Evolutionary conservation across 2,113 vertebrate genomes (phyloP), one percentile per base, ranked within the genome.

Genomic region (Ptilorrhoa leucosticta): DNA sequence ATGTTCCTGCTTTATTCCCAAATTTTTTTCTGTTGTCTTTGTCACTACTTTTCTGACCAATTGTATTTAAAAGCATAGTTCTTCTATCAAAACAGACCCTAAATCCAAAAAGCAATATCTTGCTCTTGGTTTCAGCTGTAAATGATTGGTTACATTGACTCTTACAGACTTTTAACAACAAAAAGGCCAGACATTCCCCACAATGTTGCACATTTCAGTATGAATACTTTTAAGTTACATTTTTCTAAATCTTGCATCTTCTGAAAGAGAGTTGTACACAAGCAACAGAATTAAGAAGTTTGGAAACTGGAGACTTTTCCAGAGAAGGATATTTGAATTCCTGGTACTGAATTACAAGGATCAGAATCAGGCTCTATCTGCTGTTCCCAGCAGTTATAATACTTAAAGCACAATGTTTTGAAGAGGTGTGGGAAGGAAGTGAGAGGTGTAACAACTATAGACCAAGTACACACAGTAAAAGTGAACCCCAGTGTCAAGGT

Each of bases 361-460:
- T 57, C 51, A 48, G 44, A 48, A 68, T 58, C 53, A 68, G 40
- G 6, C 21, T 82, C 56, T 83, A 9, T 69, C 47, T 81, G 73
- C 77, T 82, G 44, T 77, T 80, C 40, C 33, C 70, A 95, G 86
- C 60, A 93, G 66, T 83, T 93, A 11, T 6, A 85, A 14, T 72
- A 78, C 51, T 87, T 91, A 47, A 30, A 40, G 42, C 66, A 69
- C 58, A 73, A 42, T 66, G 53, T 87, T 94, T 92, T 96, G 54
- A 76, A 94, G 90, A 92, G 56, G 42, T 86, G 23, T 68, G 85
- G 94, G 90, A 96, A 97, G 91, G 95, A 97, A 97, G 53, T 82
- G 57, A 94, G 84, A 97, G 57, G 81, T 95, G 60, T 90, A 83
- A 69, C 48, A 16, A 33, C 45, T 57, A 2, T 9, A 40, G 54